These are phyloP conservation scores for Megalops atlanticus DNA, from an alignment of 2,113 vertebrate species.

Conservation along the genomic window DNA sequence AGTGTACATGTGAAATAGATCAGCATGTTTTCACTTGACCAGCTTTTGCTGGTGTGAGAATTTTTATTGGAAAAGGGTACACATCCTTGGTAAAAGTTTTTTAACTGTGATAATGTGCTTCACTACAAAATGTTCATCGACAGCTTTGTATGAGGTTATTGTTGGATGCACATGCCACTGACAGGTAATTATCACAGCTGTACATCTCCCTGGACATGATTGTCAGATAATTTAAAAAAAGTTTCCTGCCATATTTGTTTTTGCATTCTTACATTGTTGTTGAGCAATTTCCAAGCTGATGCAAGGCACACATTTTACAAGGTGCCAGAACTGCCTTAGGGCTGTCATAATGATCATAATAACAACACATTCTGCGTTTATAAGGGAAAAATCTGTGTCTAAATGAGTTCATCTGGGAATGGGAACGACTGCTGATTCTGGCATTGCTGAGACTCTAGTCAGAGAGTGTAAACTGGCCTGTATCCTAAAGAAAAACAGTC, in stretches of 20 bases:
- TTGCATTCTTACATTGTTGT: conserved; percentile 59
- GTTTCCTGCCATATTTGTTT: conserved; percentile 59
- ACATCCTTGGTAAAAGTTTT: conserved; percentile 51
- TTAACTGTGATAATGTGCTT: conserved; percentile 48
- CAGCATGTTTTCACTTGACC: conserved; percentile 25
- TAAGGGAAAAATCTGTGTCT: conserved; percentile 51
- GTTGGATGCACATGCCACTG: conserved; percentile 60
- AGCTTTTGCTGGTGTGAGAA: conserved; percentile 40
- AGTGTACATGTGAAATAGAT: conserved; percentile 20
- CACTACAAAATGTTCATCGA: conserved; percentile 61
- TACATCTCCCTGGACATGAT: conserved; percentile 62
- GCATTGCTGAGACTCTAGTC: conserved; percentile 49
- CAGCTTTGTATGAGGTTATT: conserved; percentile 60
- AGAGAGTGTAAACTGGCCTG: conserved; percentile 14
- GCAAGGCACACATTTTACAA: conserved; percentile 49
- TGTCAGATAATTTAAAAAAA: conserved; percentile 59
- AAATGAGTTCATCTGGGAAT: conserved; percentile 29
- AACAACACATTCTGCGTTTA: conserved; percentile 52
- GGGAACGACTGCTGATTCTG: conserved; percentile 65
- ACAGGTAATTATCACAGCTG: conserved; percentile 73
- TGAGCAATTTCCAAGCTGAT: conserved; percentile 55
- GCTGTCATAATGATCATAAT: conserved; percentile 71
- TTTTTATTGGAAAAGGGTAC: conserved; percentile 37
- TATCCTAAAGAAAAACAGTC: background rate
- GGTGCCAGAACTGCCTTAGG: conserved; percentile 62